Conservation (phyloP, 1,140 invertebrate genomes). For the Catajapyx aquilonaris region DNA sequence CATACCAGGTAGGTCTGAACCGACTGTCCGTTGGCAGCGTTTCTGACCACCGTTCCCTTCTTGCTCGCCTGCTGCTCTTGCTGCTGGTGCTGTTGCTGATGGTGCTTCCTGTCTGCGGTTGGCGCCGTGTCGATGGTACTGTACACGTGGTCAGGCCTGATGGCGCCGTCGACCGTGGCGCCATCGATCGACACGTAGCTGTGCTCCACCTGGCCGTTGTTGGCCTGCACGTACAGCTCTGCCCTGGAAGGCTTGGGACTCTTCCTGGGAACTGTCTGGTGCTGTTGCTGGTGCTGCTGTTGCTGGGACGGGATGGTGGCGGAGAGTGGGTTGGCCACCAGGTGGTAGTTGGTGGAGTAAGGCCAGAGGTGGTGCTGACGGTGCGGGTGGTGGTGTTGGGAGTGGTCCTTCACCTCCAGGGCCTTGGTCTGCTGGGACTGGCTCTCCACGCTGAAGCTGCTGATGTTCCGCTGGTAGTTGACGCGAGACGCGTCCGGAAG, state of each 20-base stretch:
- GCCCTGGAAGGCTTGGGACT: not conserved
- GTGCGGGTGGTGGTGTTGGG: constrained; percentile 8
- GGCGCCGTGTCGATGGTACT: not conserved
- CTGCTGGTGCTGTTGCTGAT: not conserved
- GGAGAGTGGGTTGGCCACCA: constrained; percentile 2
- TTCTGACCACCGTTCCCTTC: not conserved
- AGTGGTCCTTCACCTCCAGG: constrained; percentile 22
- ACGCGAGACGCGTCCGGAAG: constrained; percentile 49
- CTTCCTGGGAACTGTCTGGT: constrained; percentile 9
- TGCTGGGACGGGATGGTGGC: constrained; percentile 11
- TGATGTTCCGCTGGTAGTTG: constrained; percentile 48
- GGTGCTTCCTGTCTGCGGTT: not conserved
- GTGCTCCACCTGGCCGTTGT: not conserved
- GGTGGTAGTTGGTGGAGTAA: not conserved
- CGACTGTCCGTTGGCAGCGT: not conserved
- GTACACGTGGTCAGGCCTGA: not conserved
- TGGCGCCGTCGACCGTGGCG: not conserved
- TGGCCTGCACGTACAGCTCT: not conserved
- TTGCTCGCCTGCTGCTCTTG: not conserved
- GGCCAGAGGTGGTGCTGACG: constrained; percentile 2
- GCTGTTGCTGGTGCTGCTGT: constrained; percentile 14
- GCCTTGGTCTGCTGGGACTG: constrained; percentile 23
- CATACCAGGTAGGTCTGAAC: not conserved
- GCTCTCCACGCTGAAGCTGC: constrained; percentile 44
- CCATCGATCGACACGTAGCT: not conserved